Base-by-base conservation (phyloP, 2,888 invertebrate genomes). In the Chloromyia formosa region DNA sequence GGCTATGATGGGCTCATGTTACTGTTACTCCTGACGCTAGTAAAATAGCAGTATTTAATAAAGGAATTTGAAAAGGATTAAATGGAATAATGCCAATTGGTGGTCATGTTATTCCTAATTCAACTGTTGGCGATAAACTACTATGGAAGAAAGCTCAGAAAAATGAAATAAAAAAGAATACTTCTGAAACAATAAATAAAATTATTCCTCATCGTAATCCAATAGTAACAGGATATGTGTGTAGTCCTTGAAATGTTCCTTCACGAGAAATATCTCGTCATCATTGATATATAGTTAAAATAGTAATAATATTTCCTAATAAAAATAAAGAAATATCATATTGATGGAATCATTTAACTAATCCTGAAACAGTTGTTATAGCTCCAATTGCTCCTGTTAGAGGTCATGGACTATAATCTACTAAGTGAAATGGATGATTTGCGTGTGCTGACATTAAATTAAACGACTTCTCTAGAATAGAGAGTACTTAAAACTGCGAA, bases 21-120 rank as follows among this genome's bases (percentile, higher is more conserved):
- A 93, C 87, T 3, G 90, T 88, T 73, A 92, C 84, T 74, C 92
- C 92, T 78, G 92, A 92, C 0, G 90, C 87, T 84, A 93, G 84
- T 84, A 93, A 84, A 85, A 93, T 90, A 83, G 90, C 87, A 10
- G 92, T 92, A 87, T 93, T 93, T 83, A 93, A 82, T 80, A 93
- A 75, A 0, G 93, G 92, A 79, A 93, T 89, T 87, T 90, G 88
- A 77, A 90, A 89, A 0, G 92, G 91, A 40, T 92, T 91, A 86
- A 93, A 89, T 0, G 89, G 82, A 0, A 77, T 80, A 86, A 92
- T 89, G 78, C 88, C 88, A 79, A 83, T 81, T 0, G 92, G 92
- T 0, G 92, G 92, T 88, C 92, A 93, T 18, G 83, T 85, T 78
- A 84, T 82, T 5, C 90, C 90, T 82, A 90, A 81, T 85, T 90